A percentile compares a stretch with the other conserved stretches of the same genome.
Conservation (phyloP, 2,888 invertebrate genomes). For the Campopleginae sp. region DNA sequence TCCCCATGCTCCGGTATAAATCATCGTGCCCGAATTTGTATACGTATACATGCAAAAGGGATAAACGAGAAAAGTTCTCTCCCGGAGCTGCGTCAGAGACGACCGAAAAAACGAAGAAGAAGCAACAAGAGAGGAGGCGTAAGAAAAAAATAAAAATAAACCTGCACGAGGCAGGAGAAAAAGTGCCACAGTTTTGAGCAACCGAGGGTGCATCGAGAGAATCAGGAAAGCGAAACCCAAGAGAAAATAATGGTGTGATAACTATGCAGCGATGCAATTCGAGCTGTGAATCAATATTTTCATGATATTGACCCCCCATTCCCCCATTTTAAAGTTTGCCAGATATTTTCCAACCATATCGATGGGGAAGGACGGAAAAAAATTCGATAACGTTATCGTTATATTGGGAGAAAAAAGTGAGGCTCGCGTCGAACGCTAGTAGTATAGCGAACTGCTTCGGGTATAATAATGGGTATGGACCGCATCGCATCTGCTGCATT, state of each 20-base stretch:
- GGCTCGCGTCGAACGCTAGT: background rate
- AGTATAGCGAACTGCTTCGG: background rate
- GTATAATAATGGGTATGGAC: background rate
- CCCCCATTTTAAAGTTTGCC: background rate
- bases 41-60: conserved; percentile 25
- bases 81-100: conserved; percentile 23
- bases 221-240: conserved; percentile 26
- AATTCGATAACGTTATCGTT: background rate
- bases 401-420: background rate
- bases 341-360: background rate
- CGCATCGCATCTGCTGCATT: conserved; percentile 28
- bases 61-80: conserved; percentile 47
- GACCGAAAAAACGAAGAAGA: conserved; percentile 49
- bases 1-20: conserved; percentile 65
- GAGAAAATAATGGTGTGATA: conserved; percentile 3
- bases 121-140: conserved; percentile 19
- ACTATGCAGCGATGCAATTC: background rate
- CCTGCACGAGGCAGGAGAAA: conserved; percentile 21
- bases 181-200: conserved; percentile 7
- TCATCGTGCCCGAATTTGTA: conserved; percentile 58
- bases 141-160: conserved; percentile 27
- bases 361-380: background rate
- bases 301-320: background rate
- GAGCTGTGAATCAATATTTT: background rate
- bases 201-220: conserved; percentile 33